Conservation (phyloP, 2,797 vertebrate genomes). For the Poeciliopsis turneri region DNA sequence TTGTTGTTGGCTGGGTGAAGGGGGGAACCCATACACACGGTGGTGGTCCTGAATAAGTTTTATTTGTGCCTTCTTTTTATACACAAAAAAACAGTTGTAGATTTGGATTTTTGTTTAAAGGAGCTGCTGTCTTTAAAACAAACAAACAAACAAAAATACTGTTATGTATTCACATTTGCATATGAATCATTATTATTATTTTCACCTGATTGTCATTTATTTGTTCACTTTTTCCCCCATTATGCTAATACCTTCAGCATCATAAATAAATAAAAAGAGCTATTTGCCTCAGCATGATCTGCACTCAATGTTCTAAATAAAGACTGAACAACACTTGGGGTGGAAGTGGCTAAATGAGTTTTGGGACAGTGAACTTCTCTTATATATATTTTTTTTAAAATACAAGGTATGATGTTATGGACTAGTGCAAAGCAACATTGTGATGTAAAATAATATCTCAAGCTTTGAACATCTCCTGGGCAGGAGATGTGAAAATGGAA, state of each 20-base stretch:
- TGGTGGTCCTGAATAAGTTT: constrained; percentile 15
- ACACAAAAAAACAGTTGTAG: not conserved
- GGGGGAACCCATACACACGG: constrained; percentile 16
- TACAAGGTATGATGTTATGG: not conserved
- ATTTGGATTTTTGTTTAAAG: not conserved
- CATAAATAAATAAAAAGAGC: constrained; percentile 8
- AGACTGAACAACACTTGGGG: constrained; percentile 34
- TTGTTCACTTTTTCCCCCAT: not conserved
- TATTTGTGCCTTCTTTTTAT: constrained; percentile 11
- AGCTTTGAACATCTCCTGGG: not conserved
- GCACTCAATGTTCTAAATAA: constrained; percentile 31
- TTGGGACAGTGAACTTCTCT: not conserved
- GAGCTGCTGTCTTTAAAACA: not conserved
- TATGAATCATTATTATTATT: not conserved
- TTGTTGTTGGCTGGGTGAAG: constrained; percentile 17
- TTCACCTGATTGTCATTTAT: not conserved
- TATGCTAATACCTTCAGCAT: constrained; percentile 2
- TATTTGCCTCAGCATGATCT: constrained; percentile 9
- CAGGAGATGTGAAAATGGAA: not conserved
- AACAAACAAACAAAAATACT: not conserved
- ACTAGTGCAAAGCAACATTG: not conserved
- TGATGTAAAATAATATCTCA: not conserved
- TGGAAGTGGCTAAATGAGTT: constrained; percentile 8
- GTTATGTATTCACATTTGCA: not conserved
- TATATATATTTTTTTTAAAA: not conserved